Evolutionary conservation across 2,888 invertebrate species (phyloP), one percentile per base, ranked within the genome.

Genomic region (Drosophila multiciliata): DNA sequence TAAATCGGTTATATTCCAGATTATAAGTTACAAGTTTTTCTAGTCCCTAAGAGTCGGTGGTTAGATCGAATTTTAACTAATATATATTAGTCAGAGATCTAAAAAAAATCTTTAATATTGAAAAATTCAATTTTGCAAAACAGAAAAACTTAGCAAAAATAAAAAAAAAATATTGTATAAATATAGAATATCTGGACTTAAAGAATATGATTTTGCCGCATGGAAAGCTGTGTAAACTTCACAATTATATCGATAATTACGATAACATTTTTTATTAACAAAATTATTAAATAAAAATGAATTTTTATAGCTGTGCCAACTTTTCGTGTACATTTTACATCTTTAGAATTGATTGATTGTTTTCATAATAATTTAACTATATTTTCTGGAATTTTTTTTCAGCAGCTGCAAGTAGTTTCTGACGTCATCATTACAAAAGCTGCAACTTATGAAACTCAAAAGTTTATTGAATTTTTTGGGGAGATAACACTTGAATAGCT

Each of bases 401-500:
- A 29, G 29, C 29, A 29, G 29, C 29, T 29, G 29, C 6, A 29
- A 29, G 29, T 35, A 35, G 12, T 35, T 35, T 0, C 12, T 35
- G 35, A 48, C 48, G 7, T 48, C 48, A 48, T 26, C 48, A 35
- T 48, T 48, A 8, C 2, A 8, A 52, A 40, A 49, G 11, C 50
- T 17, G 23, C 45, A 50, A 40, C 15, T 35, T 1, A 7, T 12
- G 36, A 15, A 45, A 20, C 29, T 29, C 23, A 42, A 58, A 36
- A 45, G 66, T 29, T 45, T 50, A 42, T 68, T 54, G 54, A 50
- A 36, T 55, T 11, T 11, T 17, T 11, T 38, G 38, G 1, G 12
- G 15, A 17, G 15, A 26, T 15, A 15, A 26, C 20, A 33, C 20
- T 38, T 38, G 45, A 66, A 40, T 66, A n/a, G 29, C 50, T 75